phyloP scores from a whole-genome alignment of 1,140 invertebrate species.

The Eumaeus atala region DNA sequence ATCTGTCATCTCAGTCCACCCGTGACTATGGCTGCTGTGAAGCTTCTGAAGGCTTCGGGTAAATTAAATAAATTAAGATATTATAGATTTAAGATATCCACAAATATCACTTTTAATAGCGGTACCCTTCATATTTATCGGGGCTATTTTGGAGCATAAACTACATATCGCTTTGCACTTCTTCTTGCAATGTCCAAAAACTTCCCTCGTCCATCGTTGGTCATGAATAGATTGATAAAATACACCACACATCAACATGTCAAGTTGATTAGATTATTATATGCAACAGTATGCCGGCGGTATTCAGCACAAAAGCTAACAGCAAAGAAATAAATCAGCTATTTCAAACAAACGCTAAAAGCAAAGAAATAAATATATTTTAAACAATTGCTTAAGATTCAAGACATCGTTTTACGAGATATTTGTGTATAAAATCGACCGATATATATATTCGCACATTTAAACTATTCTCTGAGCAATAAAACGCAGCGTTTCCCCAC shows the following conservation, averaged over 20 bases:
- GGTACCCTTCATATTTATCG: too few relatives aligned
- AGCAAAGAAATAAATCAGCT: slow-evolving; percentile 6
- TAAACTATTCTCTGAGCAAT: slow-evolving; percentile 24
- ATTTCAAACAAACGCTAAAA: slow-evolving; percentile 2
- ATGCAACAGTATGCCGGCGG: not conserved
- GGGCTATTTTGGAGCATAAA: too few relatives aligned
- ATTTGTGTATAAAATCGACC: slow-evolving; percentile 5
- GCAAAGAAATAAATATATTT: slow-evolving; percentile 9
- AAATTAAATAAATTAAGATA: too few relatives aligned
- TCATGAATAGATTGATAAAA: too few relatives aligned
- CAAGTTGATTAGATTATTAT: not conserved
- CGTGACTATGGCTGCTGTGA: too few relatives aligned
- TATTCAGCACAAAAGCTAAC: not conserved
- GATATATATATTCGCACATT: slow-evolving; percentile 36
- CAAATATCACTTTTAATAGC: too few relatives aligned
- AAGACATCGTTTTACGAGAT: slow-evolving; percentile 9
- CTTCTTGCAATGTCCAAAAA: too few relatives aligned
- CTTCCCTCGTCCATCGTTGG: too few relatives aligned
- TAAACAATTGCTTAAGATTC: slow-evolving; percentile 2
- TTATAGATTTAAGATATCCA: too few relatives aligned
- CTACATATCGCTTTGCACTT: too few relatives aligned
- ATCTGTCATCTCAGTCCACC: too few relatives aligned
- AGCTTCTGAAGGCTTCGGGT: too few relatives aligned
- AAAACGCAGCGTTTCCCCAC: slow-evolving; percentile 36
- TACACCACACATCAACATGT: not conserved